Evolutionary conservation across 2,113 vertebrate species (phyloP), one percentile per base, ranked within the genome.

Genomic region (Rattus rattus): DNA sequence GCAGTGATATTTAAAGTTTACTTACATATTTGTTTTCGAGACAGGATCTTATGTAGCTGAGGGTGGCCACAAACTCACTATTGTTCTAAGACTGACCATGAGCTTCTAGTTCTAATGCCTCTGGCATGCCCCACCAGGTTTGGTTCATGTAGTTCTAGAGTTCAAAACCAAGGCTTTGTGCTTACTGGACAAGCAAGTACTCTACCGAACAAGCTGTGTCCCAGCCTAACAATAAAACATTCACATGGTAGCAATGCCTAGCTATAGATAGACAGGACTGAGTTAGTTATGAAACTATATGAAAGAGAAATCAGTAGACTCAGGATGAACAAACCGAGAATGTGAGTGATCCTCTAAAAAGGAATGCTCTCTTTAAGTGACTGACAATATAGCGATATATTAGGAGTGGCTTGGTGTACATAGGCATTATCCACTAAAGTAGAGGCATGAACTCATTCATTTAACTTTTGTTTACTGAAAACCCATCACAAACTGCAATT

Each of bases 1-100:
- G 28, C 54, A 81, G 52, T 88, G 28, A 88, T 63, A 91, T 91
- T 93, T 92, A 56, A 13, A 92, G 11, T 69, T 72, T 39, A 72
- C 5, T 10, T 36, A 22, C 52, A 33, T 65, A 17, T 81, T 5
- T 85, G 7, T 61, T 63, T 47, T 85, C n/a, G 28, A 86, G 28
- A 36, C 1, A 8, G 19, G 43, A 56, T 39, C 49, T 4, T 28
- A 11, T 39, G 36, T 56, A 56, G 86, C 6, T 3, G 33, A 73
- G 49, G 22, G 13, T 88, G 7, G 13, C 36, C 67, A 73, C 24
- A 47, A 30, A 19, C 26, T n/a, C n/a, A 30, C 26, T 85, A 30
- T 10, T 8, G 22, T 19, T 13, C 12, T 65, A 26, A 85, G 26
- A 65, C 30, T 65, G 59, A 47, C 4, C 39, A 17, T 19, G 20